Base-by-base conservation (phyloP, 64 coral and sea anemone species). In the Stylophora pistillata region DNA sequence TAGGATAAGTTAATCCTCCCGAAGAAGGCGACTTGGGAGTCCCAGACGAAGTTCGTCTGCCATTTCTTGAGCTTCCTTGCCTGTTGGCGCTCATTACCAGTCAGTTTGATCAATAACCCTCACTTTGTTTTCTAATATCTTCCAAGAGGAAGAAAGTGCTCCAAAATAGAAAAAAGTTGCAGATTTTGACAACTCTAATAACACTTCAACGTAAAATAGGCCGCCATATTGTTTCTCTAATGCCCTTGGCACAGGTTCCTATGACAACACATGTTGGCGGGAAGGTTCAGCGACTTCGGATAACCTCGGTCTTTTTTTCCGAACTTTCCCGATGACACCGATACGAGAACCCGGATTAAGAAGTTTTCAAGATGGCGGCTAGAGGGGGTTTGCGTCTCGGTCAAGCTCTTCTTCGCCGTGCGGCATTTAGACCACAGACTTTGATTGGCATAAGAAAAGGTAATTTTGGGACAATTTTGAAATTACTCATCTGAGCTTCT, bases 1-100 rank as follows among this genome's bases (percentile, higher is more conserved):
- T 86, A 30, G 95, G 95, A 76, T 96, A 96, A 89, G 63, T 93
- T 16, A 90, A 78, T 23, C 95, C 95, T n/a, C 81, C 91, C 5
- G 87, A 92, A 23, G 73, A 58, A 54, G 95, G 91, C 15, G 95
- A 96, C 73, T 91, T 91, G 23, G 95, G 95, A 89, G 94, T 84
- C 13, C 80, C 80, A 5, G 80, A 53, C 37, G 80, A 69, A 26
- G 80, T 84, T 20, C 65, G 80, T 84, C 80, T 84, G 60, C 80
- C 80, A 70, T 84, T 84, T 53, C 33, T 33, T 54, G 80, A 84
- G 62, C 21, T 69, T 7, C 20, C 23, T 64, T 62, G 80, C n/a
- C 80, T 84, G 32, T 70, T 60, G 14, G 34, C 80, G 69, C 80
- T 84, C 80, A 84, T 84, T 13, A 71, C 3, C 10, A 15, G 5